phyloP scores from a whole-genome alignment of 2,113 vertebrate genomes.

The Macrotus californicus region DNA sequence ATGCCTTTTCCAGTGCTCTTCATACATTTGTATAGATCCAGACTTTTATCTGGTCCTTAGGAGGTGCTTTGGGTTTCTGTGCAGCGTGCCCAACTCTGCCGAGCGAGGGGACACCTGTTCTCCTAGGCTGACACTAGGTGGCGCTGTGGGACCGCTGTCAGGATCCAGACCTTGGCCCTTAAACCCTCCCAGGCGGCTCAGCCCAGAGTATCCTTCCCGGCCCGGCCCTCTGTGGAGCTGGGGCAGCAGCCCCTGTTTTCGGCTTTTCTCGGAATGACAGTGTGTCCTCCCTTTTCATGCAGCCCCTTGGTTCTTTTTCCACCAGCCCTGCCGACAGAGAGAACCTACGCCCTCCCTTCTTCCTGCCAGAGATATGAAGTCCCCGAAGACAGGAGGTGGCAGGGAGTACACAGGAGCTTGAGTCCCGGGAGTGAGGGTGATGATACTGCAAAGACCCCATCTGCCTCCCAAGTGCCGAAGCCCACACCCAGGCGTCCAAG shows the following conservation, averaged over 20 bases:
- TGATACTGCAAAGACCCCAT: not conserved
- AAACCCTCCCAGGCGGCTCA: fast-evolving
- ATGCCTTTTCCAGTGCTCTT: not conserved
- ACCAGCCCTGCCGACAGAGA: fast-evolving
- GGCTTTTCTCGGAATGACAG: fast-evolving
- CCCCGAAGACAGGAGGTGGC: not conserved
- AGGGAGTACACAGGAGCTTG: not conserved
- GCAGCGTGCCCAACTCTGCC: fast-evolving
- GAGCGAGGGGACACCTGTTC: fast-evolving
- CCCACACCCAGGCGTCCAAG: not conserved
- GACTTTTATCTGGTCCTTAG: not conserved
- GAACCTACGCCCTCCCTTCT: not conserved
- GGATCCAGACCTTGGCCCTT: fast-evolving
- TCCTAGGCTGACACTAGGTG: not conserved
- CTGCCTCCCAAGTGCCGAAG: not conserved
- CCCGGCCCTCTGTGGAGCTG: not conserved
- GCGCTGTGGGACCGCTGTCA: conserved; percentile 28
- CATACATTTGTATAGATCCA: not conserved
- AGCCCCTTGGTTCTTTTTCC: not conserved
- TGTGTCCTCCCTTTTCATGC: not conserved
- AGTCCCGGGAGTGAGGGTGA: not conserved
- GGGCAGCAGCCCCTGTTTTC: fast-evolving
- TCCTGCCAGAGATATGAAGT: not conserved
- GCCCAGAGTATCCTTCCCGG: not conserved
- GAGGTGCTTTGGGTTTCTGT: not conserved